These are phyloP conservation scores for Orcinus orca DNA, from an alignment of 2,113 vertebrate genomes.

Conservation along the genomic window DNA sequence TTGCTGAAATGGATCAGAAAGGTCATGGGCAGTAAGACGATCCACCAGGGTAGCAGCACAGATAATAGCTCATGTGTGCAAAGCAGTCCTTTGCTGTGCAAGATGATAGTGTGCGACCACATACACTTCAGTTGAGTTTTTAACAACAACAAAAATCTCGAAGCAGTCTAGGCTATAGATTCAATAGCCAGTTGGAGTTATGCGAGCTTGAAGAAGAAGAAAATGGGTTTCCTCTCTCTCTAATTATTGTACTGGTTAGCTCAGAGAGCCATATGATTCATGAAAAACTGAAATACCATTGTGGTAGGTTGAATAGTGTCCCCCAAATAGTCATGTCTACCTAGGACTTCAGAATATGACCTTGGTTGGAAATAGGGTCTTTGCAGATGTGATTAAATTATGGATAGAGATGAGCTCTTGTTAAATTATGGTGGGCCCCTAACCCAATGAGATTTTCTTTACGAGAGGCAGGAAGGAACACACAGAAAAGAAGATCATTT, in stretches of 20 bases:
- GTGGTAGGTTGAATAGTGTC: background rate
- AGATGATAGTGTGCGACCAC: background rate
- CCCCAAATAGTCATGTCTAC: background rate
- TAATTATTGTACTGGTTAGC: background rate
- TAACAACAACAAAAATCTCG: background rate
- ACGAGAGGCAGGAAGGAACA: background rate
- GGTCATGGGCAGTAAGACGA: background rate
- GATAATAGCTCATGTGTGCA: background rate
- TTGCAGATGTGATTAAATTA: background rate
- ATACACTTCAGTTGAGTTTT: slow-evolving; percentile 36
- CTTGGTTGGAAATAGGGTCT: background rate
- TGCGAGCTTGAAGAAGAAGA: background rate
- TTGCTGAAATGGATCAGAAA: slow-evolving; percentile 54
- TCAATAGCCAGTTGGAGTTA: background rate
- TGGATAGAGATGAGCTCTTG: background rate
- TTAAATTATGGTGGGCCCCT: background rate
- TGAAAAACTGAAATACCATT: background rate
- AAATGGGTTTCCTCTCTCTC: background rate
- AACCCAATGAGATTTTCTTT: background rate
- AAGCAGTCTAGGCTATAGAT: slow-evolving; percentile 31
- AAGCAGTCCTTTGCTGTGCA: background rate
- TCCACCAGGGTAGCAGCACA: background rate
- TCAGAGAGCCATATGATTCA: background rate
- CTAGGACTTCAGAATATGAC: background rate
- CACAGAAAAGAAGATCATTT: background rate